A percentile compares a stretch with the other conserved stretches of the same genome.
Conservation (phyloP, 1,140 invertebrate species). For the Paraescarpia echinospica region DNA sequence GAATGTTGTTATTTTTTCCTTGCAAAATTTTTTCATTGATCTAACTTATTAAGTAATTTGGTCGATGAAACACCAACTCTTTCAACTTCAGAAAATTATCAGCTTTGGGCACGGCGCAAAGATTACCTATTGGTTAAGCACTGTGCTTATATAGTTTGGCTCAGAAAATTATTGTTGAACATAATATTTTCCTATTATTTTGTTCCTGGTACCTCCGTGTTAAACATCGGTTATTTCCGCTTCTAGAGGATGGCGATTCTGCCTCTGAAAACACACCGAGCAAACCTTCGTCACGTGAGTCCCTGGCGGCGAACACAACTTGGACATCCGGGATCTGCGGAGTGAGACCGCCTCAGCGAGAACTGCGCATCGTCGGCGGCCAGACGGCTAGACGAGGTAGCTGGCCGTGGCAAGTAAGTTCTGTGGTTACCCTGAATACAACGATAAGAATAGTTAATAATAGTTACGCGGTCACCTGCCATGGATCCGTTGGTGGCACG, state of each 20-base stretch:
- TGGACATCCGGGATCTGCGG: slow-evolving; percentile 24
- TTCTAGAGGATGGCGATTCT: not conserved
- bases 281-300: not conserved
- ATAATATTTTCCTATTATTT: too few species aligned
- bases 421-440: not conserved
- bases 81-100: not conserved
- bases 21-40: not conserved
- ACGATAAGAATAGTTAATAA: not conserved
- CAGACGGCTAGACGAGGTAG: slow-evolving; percentile 72
- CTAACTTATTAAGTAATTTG: not conserved
- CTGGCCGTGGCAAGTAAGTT: slow-evolving; percentile 78
- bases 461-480: too few species aligned
- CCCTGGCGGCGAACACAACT: too few species aligned
- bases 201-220: not conserved
- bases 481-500: too few species aligned
- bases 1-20: not conserved
- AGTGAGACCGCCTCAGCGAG: slow-evolving; percentile 31
- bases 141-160: not conserved
- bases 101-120: not conserved
- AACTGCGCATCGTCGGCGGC: slow-evolving; percentile 83
- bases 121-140: not conserved
- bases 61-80: not conserved
- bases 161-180: not conserved
- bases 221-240: not conserved
- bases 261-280: not conserved